Conservation (phyloP, 2,888 invertebrate genomes). For the Protophormia terraenovae region DNA sequence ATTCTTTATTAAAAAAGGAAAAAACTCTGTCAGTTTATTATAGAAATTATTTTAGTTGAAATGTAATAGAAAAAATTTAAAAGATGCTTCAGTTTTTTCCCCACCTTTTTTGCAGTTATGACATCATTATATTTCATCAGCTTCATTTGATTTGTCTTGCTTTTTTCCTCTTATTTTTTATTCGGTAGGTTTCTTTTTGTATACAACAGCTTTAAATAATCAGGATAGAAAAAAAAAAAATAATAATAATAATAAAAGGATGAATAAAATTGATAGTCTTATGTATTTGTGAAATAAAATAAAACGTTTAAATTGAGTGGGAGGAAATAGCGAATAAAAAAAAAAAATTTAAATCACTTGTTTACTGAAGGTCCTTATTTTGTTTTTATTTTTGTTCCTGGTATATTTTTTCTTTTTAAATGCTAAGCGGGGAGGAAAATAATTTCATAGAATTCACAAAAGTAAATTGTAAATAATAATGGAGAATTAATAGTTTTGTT, state of each 20-base stretch:
- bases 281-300: neutral
- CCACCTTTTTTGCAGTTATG: neutral
- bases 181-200: too few species aligned
- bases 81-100: neutral
- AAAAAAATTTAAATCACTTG: neutral
- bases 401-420: neutral
- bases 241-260: neutral
- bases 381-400: neutral
- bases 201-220: too few species aligned
- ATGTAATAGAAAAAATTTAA: too few species aligned
- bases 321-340: neutral
- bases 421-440: too few species aligned
- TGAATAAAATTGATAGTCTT: neutral
- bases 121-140: neutral
- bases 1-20: neutral
- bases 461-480: too few species aligned
- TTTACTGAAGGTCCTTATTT: neutral
- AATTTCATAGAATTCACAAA: too few species aligned
- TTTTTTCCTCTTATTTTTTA: too few species aligned
- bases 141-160: neutral
- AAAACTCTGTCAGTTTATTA: neutral
- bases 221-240: too few species aligned
- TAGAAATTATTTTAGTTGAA: neutral
- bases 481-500: too few species aligned
- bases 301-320: neutral